A percentile compares a stretch with the other conserved stretches of the same genome.
phyloP scores from a whole-genome alignment of 2,888 invertebrate genomes.

The Callyntrura guangdongensis region DNA sequence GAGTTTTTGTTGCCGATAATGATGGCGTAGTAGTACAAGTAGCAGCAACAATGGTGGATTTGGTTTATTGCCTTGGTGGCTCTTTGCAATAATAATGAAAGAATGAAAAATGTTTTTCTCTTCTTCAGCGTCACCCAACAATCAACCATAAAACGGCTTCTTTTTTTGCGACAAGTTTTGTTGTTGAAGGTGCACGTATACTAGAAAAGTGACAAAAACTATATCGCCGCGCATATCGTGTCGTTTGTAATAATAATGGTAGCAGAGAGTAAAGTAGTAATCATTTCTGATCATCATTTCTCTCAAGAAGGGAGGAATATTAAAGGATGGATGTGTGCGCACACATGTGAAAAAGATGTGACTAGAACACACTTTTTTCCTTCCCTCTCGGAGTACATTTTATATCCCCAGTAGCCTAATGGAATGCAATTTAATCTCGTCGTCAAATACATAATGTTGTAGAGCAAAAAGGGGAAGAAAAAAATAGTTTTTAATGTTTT shows the following conservation, averaged over 20 bases:
- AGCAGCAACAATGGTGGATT: slow-evolving; percentile 23
- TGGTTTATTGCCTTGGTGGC: neutral
- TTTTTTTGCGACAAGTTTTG: slow-evolving; percentile 34
- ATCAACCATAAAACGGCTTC: slow-evolving; percentile 39
- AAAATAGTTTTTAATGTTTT: neutral
- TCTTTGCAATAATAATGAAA: neutral
- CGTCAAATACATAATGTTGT: neutral
- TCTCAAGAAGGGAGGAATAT: neutral
- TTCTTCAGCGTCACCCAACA: slow-evolving; percentile 41
- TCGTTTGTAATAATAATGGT: no score
- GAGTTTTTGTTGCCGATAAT: neutral
- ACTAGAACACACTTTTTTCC: neutral
- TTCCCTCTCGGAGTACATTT: neutral
- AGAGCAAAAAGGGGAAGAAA: neutral
- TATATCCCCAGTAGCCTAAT: slow-evolving; percentile 53
- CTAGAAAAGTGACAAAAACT: slow-evolving; percentile 5
- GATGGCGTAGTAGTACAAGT: neutral
- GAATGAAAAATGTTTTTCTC: neutral
- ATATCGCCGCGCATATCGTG: neutral
- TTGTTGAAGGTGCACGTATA: neutral
- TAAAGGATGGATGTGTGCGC: neutral
- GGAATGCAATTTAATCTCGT: slow-evolving; percentile 48
- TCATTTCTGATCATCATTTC: slow-evolving; percentile 11
- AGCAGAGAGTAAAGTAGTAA: neutral
- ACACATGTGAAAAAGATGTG: neutral